Conservation (phyloP, 1,140 invertebrate genomes). For the Mylabris phalerata region DNA sequence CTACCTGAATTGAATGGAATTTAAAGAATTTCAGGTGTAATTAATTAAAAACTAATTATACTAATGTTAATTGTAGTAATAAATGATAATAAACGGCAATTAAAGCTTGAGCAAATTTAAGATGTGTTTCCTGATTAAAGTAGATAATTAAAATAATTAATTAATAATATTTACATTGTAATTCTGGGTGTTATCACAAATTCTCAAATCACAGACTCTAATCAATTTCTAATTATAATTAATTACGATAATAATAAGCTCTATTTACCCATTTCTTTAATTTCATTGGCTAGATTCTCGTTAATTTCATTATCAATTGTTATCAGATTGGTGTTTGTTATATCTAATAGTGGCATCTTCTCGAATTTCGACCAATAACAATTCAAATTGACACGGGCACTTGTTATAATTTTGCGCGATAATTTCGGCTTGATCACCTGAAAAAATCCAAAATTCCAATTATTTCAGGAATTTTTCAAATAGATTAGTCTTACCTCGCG, state of each 20-base stretch:
- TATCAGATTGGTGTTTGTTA: background rate
- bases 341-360: conserved; percentile 32
- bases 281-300: conserved; percentile 50
- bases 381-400: conserved; percentile 50
- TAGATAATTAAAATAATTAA: too few relatives aligned
- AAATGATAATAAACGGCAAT: too few relatives aligned
- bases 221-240: background rate
- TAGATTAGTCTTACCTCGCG: conserved; percentile 21
- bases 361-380: conserved; percentile 51
- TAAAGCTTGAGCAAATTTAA: background rate
- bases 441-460: conserved; percentile 13
- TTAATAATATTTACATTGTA: too few relatives aligned
- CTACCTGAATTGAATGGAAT: too few relatives aligned
- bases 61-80: too few relatives aligned
- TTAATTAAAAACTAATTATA: too few relatives aligned
- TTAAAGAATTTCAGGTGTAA: too few relatives aligned
- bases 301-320: conserved; percentile 43
- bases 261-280: conserved; percentile 39
- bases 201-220: too few relatives aligned
- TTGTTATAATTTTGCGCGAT: conserved; percentile 45
- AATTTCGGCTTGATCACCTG: conserved; percentile 47
- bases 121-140: background rate
- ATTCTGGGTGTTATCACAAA: too few relatives aligned
- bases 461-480: background rate
- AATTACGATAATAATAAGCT: background rate